Conservation (phyloP, 2,113 vertebrate species). For the Phalacrocorax brasilianus region DNA sequence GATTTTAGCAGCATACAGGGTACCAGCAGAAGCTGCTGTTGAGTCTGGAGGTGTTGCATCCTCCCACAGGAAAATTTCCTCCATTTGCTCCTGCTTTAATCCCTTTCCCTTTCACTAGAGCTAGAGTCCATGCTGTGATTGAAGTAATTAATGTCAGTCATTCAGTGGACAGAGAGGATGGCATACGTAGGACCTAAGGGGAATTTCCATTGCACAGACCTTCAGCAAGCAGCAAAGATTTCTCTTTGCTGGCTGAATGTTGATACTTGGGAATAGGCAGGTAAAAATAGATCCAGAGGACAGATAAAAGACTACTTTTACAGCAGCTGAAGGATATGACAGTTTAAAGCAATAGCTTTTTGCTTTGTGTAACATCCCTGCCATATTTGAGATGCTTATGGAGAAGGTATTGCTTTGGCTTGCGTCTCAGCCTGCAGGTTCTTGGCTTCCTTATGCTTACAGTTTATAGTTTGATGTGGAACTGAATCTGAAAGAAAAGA, state of each 20-base stretch:
- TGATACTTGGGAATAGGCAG: slow-evolving; percentile 1
- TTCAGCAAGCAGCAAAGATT: slow-evolving; percentile 14
- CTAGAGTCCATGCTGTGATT: slow-evolving; percentile 32
- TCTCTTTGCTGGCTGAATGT: not conserved
- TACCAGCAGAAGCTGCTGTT: not conserved
- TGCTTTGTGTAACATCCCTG: slow-evolving; percentile 13
- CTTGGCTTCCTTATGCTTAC: slow-evolving; percentile 22
- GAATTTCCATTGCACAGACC: not conserved
- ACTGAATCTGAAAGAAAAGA: not conserved
- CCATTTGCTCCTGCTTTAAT: not conserved
- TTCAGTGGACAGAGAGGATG: not conserved
- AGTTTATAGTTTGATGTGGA: slow-evolving; percentile 28
- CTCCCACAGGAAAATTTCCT: not conserved
- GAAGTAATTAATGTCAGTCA: slow-evolving; percentile 59
- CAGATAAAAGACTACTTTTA: slow-evolving; percentile 36
- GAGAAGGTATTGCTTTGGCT: slow-evolving; percentile 34
- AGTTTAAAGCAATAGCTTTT: slow-evolving; percentile 43
- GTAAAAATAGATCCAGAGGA: slow-evolving; percentile 39
- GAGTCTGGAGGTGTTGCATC: not conserved
- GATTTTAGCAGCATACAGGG: not conserved
- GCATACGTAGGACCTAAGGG: not conserved
- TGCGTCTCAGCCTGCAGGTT: not conserved
- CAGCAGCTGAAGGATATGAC: slow-evolving; percentile 23
- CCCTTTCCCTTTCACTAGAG: not conserved
- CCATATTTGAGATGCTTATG: not conserved